phyloP scores from a whole-genome alignment of 2,888 invertebrate genomes.

The Andrena camellia region DNA sequence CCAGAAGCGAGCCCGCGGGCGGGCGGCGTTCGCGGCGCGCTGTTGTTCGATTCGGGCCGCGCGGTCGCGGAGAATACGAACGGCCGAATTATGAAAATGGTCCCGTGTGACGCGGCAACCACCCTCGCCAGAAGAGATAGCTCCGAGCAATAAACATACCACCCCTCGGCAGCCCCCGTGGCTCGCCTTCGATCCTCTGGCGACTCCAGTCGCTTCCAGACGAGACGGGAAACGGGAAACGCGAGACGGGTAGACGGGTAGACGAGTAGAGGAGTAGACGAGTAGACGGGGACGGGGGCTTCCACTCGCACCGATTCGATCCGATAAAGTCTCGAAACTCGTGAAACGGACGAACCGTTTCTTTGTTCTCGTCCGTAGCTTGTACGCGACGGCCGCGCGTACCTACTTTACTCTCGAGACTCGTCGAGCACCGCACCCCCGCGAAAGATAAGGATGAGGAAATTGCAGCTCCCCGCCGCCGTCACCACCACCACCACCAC shows the following conservation, averaged over 20 bases:
- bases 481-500: neutral
- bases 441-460: neutral
- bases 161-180: slow-evolving; percentile 63
- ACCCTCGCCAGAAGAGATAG: slow-evolving; percentile 84
- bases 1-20: slow-evolving; percentile 64
- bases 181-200: slow-evolving; percentile 57
- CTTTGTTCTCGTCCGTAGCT: slow-evolving; percentile 15
- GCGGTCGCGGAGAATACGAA: slow-evolving; percentile 87
- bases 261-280: too few relatives aligned
- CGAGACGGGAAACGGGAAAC: slow-evolving; percentile 40
- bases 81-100: slow-evolving; percentile 88
- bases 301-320: slow-evolving; percentile 35
- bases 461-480: neutral
- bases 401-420: neutral
- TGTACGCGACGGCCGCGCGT: slow-evolving; percentile 1
- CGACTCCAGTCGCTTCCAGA: slow-evolving; percentile 72
- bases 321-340: slow-evolving; percentile 44
- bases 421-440: neutral
- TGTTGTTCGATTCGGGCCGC: slow-evolving; percentile 87
- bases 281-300: neutral
- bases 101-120: slow-evolving; percentile 85
- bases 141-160: slow-evolving; percentile 85
- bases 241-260: slow-evolving; percentile 20
- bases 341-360: slow-evolving; percentile 29
- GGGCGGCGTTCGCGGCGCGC: slow-evolving; percentile 80